Base-by-base conservation (phyloP, 2,797 vertebrate species). In the Xiphophorus birchmanni region DNA sequence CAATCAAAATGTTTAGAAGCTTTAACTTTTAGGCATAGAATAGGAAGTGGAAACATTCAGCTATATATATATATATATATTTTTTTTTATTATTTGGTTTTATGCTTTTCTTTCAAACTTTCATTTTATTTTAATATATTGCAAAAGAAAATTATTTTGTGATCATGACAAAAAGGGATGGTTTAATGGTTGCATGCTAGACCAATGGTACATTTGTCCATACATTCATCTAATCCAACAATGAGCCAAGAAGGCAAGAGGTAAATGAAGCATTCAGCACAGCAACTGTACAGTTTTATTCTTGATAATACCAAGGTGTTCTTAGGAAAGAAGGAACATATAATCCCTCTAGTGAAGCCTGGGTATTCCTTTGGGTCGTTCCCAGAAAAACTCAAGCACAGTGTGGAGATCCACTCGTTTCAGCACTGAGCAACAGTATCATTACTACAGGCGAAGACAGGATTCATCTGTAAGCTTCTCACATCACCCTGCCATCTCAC, bases 1-100 rank as follows among this genome's bases (percentile, higher is more conserved):
- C 73, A 76, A 35, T 75, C 18, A 15, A 50, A 86, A n/a, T 5
- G 8, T 3, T 52, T 37, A 69, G 2, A 32, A 2, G 9, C 87
- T 76, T 17, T 29, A 72, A 45, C 13, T 45, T 45, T 17, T 23
- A 13, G 23, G 0, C 11, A 44, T n/a, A 23, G 8, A 71, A 42
- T 69, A 69, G 32, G 15, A 37, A 32, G 8, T 67, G 8, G 3
- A 40, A 9, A 21, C 18, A 40, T 23, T 42, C 2, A 37, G 37
- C 37, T 10, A 40, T 23, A 54, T 23, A 9, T 40, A 4, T 23
- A 50, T 50, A 44, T 42, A 42, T 42, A 42, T 42, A 9, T n/a
- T n/a, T n/a, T n/a, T n/a, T n/a, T n/a, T n/a, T n/a, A n/a, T n/a
- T n/a, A n/a, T 10, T 10, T 44, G 8, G 40, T 5, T 56, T 15